Evolutionary conservation across 2,888 invertebrate species (phyloP), one percentile per base, ranked within the genome.

Genomic region (Hololepta plana): DNA sequence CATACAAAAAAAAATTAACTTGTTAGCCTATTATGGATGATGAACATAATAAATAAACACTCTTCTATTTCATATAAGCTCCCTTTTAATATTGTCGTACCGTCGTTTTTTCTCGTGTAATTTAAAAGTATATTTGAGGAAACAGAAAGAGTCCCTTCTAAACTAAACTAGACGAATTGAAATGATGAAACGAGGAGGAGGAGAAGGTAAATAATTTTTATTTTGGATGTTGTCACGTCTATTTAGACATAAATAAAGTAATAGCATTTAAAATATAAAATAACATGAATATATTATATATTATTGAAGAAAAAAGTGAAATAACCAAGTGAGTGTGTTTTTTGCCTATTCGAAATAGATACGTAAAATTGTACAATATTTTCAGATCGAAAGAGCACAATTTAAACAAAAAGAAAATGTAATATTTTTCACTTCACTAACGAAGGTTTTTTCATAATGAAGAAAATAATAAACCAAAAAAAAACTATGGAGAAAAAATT

Each of bases 351-450:
- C 41, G 42, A 45, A 44, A 45, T 47, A 54, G 47, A 54, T 54
- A 54, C 54, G 54, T 54, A 54, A 54, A 46, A 45, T 47, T 52
- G 54, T 54, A 54, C 54, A 54, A 54, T 54, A 53, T 50, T 45
- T 45, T 42, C 39, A 36, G 34, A 33, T n/a, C n/a, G n/a, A n/a
- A n/a, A n/a, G n/a, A n/a, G n/a, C n/a, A 28, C 32, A 29, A 26
- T 15, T 26, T 13, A 20, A 24, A 24, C 8, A 6, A 17, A 17
- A 17, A 7, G 17, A 8, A 17, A 17, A 7, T 17, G 17, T n/a
- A n/a, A n/a, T n/a, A n/a, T n/a, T n/a, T n/a, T n/a, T n/a, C n/a
- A n/a, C n/a, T n/a, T n/a, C n/a, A n/a, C n/a, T n/a, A n/a, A n/a
- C n/a, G n/a, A n/a, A n/a, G n/a, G n/a, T n/a, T n/a, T n/a, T n/a